Evolutionary conservation across 64 coral and sea anemone species (phyloP).

Genomic region (Pocillopora damicornis): DNA sequence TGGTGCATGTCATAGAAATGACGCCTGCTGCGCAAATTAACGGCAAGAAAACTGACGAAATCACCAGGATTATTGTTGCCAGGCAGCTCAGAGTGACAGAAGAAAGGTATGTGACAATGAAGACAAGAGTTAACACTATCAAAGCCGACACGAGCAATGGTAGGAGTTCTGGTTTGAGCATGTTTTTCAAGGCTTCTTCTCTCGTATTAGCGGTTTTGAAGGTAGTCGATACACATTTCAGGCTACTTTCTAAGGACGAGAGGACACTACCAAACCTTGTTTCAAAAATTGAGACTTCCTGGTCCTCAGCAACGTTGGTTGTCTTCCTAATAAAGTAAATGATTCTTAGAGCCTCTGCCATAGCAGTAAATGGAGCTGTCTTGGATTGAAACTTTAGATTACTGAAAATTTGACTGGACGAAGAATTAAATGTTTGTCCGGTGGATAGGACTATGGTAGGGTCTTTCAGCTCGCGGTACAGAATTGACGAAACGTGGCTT

Average conservation of each 20-base stretch:
- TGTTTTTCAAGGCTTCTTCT: not conserved
- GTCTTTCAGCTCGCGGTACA: not conserved
- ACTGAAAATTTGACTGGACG: not conserved
- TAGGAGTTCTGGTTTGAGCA: not conserved
- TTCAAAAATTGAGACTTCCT: not conserved
- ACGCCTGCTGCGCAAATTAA: not conserved
- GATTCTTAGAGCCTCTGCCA: not conserved
- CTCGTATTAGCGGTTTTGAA: not conserved
- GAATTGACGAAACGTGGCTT: not conserved
- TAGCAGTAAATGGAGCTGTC: not conserved
- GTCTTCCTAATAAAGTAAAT: not conserved
- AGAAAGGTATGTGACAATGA: not conserved
- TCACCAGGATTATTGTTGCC: not conserved
- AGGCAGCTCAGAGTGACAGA: not conserved
- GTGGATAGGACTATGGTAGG: not conserved
- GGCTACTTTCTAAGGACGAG: not conserved
- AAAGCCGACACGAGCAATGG: not conserved
- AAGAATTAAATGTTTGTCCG: not conserved
- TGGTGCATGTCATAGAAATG: not conserved
- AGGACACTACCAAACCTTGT: not conserved
- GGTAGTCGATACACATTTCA: not conserved
- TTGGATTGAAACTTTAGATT: not conserved
- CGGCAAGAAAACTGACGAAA: not conserved
- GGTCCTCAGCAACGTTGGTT: not conserved
- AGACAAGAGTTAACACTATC: not conserved